Conservation (phyloP, 2,113 vertebrate species). For the Aix galericulata region DNA sequence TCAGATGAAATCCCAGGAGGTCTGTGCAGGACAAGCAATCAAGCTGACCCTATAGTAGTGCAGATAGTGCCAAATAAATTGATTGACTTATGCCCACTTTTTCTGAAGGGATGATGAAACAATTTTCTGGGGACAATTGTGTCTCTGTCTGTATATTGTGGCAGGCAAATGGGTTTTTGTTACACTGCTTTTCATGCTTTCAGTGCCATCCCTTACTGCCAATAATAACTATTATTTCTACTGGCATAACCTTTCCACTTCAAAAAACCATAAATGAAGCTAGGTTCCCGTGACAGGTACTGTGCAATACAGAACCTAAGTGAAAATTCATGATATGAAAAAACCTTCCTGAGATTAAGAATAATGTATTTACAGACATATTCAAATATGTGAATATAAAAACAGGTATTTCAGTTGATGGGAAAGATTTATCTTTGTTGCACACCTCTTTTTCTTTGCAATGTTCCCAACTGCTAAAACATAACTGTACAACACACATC, state of each 20-base stretch:
- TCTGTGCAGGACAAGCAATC: background rate
- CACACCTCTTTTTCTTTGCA: background rate
- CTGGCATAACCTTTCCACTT: background rate
- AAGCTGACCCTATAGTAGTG: background rate
- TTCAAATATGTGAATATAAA: background rate
- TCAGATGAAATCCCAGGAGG: background rate
- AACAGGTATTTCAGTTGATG: background rate
- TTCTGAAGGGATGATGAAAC: background rate
- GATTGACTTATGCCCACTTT: background rate
- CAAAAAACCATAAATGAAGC: background rate
- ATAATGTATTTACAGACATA: background rate
- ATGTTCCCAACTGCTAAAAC: background rate
- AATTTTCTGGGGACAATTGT: background rate
- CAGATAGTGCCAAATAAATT: background rate
- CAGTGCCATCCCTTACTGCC: background rate
- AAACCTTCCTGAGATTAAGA: background rate
- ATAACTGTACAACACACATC: background rate
- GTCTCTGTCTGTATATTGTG: background rate
- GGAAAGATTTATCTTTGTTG: background rate
- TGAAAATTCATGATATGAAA: background rate
- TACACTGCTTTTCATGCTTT: background rate
- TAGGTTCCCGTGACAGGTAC: background rate
- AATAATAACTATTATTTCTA: background rate
- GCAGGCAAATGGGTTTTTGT: background rate
- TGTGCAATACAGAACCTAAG: background rate